Evolutionary conservation across 2,888 invertebrate genomes (phyloP), one percentile per base, ranked within the genome.

Genomic region (Anaspis maculata): DNA sequence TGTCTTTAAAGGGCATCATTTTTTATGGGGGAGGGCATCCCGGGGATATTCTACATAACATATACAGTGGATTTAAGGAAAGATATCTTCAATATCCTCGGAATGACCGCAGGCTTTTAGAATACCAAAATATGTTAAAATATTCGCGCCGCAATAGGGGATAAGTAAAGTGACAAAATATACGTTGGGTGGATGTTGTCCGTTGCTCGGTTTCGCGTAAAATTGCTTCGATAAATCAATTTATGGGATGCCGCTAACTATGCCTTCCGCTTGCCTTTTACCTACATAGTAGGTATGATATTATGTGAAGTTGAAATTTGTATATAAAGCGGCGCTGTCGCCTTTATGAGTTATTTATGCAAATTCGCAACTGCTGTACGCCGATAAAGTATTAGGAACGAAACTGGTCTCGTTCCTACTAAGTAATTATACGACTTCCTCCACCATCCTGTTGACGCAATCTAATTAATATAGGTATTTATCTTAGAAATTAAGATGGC

Each of bases 391-490:
- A 62, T 62, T 62, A 62, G 54, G 53, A 61, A 62, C 54, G 60
- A 62, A 60, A 57, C 57, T 55, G 60, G 62, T 60, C 61, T 56
- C 59, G 59, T 56, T 52, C 51, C 27, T n/a, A n/a, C 60, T 59
- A 59, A 59, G 61, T 62, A 62, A 62, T 62, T 62, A 62, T 62
- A 57, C 57, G 58, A 61, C 57, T 61, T 57, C 56, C 9, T n/a
- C n/a, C n/a, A n/a, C n/a, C n/a, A 5, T 57, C 57, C 55, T 61
- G 62, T 62, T 61, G 61, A 62, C 61, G 59, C 55, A 61, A 61
- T 61, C 59, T 62, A 62, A 62, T 62, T 62, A 62, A 61, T 62
- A 62, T 60, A 60, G 59, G 61, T 62, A 62, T 62, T 62, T 62
- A 62, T 62, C 62, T 62, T 62, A 59, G 57, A 62, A 62, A 62